Conservation (phyloP, 2,888 invertebrate species). For the Phragmatobia fuliginosa region DNA sequence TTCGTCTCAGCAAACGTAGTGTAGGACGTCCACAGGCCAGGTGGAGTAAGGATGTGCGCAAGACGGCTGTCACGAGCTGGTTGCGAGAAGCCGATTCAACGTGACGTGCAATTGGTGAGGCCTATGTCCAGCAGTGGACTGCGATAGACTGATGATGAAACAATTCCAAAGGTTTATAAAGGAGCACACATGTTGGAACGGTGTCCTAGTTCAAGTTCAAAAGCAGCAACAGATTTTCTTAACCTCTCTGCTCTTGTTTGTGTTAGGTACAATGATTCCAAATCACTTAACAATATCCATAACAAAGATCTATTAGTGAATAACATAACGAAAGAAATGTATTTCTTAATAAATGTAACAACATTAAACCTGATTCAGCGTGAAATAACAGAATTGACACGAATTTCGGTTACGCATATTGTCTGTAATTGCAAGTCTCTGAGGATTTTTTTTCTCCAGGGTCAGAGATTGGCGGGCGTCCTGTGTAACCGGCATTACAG, state of each 20-base stretch:
- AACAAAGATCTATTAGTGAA: background rate
- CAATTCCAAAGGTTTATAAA: background rate
- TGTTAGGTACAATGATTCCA: background rate
- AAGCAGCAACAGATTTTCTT: background rate
- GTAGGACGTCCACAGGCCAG: too few species aligned
- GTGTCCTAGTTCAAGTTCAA: background rate
- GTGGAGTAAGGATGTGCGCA: too few species aligned
- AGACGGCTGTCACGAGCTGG: too few species aligned
- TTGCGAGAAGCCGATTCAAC: too few species aligned
- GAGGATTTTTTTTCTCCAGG: slow-evolving; percentile 22
- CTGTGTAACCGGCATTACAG: slow-evolving; percentile 34
- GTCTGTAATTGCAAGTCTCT: slow-evolving; percentile 31
- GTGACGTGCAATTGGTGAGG: too few species aligned
- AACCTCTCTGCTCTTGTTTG: background rate
- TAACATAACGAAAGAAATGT: background rate
- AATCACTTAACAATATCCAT: background rate
- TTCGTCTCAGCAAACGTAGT: too few species aligned
- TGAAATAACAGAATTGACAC: background rate
- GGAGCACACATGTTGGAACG: background rate
- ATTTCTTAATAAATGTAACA: background rate
- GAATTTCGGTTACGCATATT: slow-evolving; percentile 9
- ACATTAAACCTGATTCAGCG: slow-evolving; percentile 6
- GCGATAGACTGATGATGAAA: too few species aligned
- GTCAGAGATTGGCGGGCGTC: slow-evolving; percentile 27
- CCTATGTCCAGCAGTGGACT: too few species aligned